phyloP scores from a whole-genome alignment of 2,113 vertebrate genomes.

The Sarotherodon lohbergeri region DNA sequence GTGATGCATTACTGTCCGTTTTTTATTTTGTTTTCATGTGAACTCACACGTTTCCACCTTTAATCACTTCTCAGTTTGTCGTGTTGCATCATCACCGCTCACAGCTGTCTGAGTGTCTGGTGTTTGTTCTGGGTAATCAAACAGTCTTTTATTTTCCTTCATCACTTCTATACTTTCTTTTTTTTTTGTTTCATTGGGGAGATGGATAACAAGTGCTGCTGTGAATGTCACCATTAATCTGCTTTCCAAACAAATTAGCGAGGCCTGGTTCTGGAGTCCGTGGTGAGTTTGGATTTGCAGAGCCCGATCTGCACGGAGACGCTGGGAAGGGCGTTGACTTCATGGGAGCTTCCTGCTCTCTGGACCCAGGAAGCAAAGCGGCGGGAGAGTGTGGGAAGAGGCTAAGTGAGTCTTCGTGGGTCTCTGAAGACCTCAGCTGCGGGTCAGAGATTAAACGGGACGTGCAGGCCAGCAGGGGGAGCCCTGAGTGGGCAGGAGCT shows the following conservation, averaged over 20 bases:
- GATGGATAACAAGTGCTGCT: conserved; percentile 46
- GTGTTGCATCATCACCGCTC: background rate
- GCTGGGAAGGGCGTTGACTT: background rate
- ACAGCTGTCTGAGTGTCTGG: background rate
- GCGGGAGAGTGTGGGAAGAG: conserved; percentile 33
- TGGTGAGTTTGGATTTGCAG: background rate
- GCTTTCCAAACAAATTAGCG: conserved; percentile 62
- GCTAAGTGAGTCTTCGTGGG: conserved; percentile 41
- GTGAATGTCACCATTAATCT: conserved; percentile 62
- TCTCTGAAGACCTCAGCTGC: conserved; percentile 43
- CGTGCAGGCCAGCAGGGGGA: background rate
- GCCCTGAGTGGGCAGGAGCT: conserved; percentile 6
- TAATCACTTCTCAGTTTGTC: background rate
- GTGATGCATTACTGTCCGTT: conserved; percentile 11
- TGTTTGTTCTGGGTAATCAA: background rate
- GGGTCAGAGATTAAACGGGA: conserved; percentile 1
- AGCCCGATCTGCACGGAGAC: background rate
- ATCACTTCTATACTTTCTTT: background rate
- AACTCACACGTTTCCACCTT: background rate
- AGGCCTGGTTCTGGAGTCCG: conserved; percentile 7
- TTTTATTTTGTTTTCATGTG: conserved; percentile 13
- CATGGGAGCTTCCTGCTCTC: conserved; percentile 24
- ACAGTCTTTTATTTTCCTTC: background rate
- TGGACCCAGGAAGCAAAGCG: conserved; percentile 1
- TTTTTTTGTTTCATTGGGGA: conserved; percentile 35